A percentile compares a stretch with the other conserved stretches of the same genome.
These are phyloP conservation scores for Eulemur albifrons DNA, from an alignment of 2,797 vertebrate genomes.

Conservation along the genomic window DNA sequence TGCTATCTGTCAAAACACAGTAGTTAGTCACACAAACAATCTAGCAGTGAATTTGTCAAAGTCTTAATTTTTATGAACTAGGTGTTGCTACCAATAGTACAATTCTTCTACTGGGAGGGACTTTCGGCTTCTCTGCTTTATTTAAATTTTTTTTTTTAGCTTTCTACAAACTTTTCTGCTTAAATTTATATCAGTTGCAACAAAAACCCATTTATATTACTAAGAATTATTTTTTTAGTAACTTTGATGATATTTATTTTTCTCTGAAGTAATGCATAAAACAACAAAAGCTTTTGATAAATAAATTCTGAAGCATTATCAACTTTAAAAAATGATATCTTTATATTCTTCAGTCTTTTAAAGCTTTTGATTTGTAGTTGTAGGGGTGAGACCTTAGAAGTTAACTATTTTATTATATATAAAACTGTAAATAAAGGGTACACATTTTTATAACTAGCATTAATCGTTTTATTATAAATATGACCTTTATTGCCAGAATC, in stretches of 20 bases:
- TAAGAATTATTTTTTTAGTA: not conserved
- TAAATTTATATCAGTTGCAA: not conserved
- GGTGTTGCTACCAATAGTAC: not conserved
- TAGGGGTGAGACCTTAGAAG: not conserved
- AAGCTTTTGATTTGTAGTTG: not conserved
- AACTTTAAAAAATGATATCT: not conserved
- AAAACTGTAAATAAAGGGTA: not conserved
- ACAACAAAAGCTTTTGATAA: not conserved
- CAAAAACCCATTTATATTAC: not conserved
- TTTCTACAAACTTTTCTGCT: not conserved
- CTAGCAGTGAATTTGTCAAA: not conserved
- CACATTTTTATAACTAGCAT: not conserved
- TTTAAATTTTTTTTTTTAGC: not conserved
- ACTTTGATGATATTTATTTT: not conserved
- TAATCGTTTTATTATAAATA: not conserved
- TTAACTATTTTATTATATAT: not conserved
- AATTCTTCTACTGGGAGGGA: not conserved
- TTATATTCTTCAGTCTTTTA: not conserved
- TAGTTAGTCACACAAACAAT: not conserved
- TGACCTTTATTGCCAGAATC: not conserved
- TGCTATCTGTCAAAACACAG: conserved; percentile 23
- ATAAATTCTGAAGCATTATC: not conserved
- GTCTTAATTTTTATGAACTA: not conserved
- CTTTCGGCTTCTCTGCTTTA: not conserved
- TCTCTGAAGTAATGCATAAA: not conserved